phyloP scores from a whole-genome alignment of 2,113 vertebrate species.

The Rhabdornis inornatus region DNA sequence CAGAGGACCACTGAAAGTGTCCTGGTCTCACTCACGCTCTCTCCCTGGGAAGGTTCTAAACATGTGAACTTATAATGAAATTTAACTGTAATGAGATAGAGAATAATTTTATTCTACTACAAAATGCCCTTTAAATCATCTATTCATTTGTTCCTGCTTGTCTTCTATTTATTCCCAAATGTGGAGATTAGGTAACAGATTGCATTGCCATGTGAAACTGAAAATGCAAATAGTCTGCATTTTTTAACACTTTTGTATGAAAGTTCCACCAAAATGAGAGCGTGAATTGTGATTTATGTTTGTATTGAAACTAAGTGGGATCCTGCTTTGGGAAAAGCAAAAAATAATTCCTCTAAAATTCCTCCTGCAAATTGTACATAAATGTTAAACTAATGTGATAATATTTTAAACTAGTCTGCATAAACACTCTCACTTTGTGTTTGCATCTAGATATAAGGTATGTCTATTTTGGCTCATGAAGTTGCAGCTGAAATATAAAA shows the following conservation, averaged over 20 bases:
- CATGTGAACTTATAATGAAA: background rate
- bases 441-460: background rate
- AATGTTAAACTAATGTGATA: background rate
- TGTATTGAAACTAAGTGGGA: background rate
- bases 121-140: background rate
- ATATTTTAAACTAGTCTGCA: background rate
- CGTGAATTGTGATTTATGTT: background rate
- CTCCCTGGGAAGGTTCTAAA: background rate
- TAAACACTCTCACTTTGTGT: background rate
- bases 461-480: background rate
- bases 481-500: background rate
- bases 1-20: background rate
- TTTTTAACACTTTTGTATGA: background rate
- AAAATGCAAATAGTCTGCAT: constrained; percentile 17
- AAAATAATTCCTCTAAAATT: background rate
- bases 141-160: background rate
- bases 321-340: background rate
- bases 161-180: background rate
- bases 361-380: background rate
- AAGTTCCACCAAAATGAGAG: background rate
- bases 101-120: background rate
- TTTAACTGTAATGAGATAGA: background rate
- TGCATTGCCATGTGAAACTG: background rate
- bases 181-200: background rate
- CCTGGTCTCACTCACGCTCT: background rate